Conservation (phyloP, 2,888 invertebrate genomes). For the Flexamia atlantica region DNA sequence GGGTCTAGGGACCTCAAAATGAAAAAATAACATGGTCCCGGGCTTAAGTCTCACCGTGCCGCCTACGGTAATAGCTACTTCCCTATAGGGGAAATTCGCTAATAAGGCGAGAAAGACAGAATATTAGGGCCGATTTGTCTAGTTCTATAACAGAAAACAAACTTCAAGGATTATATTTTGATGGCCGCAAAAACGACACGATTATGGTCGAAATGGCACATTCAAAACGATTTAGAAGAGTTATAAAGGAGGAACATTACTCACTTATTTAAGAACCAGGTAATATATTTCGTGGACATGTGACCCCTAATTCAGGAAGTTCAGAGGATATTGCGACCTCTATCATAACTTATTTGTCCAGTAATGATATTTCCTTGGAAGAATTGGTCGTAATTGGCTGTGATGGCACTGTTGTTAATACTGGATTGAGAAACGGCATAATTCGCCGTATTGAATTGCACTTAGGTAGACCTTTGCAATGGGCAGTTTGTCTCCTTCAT, state of each 20-base stretch:
- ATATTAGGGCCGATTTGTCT: too few species aligned
- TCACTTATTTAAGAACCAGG: not conserved
- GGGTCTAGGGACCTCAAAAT: too few species aligned
- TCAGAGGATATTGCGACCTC: not conserved
- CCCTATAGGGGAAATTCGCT: too few species aligned
- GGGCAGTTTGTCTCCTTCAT: constrained; percentile 61
- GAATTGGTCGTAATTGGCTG: constrained; percentile 62
- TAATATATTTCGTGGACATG: not conserved
- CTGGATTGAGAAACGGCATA: constrained; percentile 61
- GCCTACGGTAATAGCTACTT: too few species aligned
- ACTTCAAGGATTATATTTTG: constrained; percentile 25
- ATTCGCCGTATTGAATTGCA: constrained; percentile 63
- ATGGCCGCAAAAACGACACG: constrained; percentile 19
- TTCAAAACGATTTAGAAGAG: constrained; percentile 1
- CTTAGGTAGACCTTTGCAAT: constrained; percentile 63
- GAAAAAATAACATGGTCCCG: too few species aligned
- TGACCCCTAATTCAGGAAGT: not conserved
- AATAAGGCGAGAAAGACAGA: too few species aligned
- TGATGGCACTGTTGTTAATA: constrained; percentile 62
- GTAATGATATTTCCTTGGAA: constrained; percentile 38
- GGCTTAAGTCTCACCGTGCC: too few species aligned
- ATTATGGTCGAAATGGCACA: not conserved
- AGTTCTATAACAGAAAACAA: too few species aligned
- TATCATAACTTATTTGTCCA: not conserved
- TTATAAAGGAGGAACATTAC: not conserved